Evolutionary conservation across 1,140 invertebrate species (phyloP).

Genomic region (Macrocentrus cingulum): DNA sequence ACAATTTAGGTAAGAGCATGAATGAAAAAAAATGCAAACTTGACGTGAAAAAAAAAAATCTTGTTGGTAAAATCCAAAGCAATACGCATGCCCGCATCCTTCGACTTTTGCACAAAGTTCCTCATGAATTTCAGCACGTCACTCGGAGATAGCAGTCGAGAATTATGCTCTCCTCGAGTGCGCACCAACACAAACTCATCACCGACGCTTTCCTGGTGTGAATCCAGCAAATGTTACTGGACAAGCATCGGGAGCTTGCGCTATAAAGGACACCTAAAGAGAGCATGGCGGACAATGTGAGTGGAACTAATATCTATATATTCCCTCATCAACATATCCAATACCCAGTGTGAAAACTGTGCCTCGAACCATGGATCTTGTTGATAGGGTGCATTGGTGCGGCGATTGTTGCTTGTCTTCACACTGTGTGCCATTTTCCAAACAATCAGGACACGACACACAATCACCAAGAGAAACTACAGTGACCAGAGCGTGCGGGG

Average conservation of each 20-base stretch:
- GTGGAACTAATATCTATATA: constrained; percentile 8
- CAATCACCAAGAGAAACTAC: constrained; percentile 68
- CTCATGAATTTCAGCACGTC: not conserved
- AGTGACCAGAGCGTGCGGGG: constrained; percentile 77
- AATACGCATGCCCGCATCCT: constrained; percentile 24
- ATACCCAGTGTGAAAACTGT: not conserved
- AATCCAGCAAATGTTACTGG: constrained; percentile 17
- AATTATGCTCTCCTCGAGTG: not conserved
- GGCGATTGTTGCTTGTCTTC: constrained; percentile 36
- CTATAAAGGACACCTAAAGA: constrained; percentile 17
- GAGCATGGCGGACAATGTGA: constrained; percentile 23
- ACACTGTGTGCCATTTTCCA: constrained; percentile 36
- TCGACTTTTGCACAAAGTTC: constrained; percentile 15
- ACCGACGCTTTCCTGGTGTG: not conserved
- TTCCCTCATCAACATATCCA: not conserved
- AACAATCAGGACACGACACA: constrained; percentile 40
- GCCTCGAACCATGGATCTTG: constrained; percentile 3
- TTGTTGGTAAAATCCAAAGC: not conserved
- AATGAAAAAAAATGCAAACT: no score
- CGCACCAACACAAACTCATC: not conserved
- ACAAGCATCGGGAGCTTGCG: constrained; percentile 17
- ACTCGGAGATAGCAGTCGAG: not conserved
- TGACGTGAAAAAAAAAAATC: not conserved
- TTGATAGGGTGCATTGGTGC: constrained; percentile 29
- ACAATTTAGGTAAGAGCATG: no score